Conservation (phyloP, 1,140 invertebrate species). For the Heterodera schachtii region DNA sequence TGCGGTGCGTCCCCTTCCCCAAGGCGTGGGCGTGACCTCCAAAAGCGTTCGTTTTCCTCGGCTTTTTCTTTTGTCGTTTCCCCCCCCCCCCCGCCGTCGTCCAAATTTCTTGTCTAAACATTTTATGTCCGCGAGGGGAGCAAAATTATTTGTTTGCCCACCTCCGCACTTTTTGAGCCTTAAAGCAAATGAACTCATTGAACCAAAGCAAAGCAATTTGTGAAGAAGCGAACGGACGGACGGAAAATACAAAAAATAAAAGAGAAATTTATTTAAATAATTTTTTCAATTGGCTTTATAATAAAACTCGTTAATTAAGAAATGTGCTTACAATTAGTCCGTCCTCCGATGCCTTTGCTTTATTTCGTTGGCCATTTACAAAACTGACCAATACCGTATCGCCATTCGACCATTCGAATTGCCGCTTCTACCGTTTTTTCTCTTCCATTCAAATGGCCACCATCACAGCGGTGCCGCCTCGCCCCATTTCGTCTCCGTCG, state of each 20-base stretch:
- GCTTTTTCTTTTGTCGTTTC: neutral
- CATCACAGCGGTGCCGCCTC: neutral
- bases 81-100: no score
- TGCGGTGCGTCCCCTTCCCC: no score
- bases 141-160: neutral
- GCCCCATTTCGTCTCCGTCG: neutral
- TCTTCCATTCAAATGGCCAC: neutral
- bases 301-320: no score
- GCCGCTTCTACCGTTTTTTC: neutral
- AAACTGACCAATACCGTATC: neutral
- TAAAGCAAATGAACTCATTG: neutral
- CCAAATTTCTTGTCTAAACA: conserved; percentile 3
- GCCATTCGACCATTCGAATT: no score
- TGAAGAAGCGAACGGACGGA: no score
- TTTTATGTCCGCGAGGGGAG: neutral
- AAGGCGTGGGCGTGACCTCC: neutral
- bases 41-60: neutral
- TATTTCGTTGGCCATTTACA: neutral
- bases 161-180: neutral
- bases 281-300: no score
- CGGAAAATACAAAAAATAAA: no score
- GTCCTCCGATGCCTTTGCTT: neutral
- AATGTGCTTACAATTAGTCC: no score
- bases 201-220: no score
- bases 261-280: no score